Conservation (phyloP, 2,888 invertebrate genomes). For the Cheilosia vulpina region DNA sequence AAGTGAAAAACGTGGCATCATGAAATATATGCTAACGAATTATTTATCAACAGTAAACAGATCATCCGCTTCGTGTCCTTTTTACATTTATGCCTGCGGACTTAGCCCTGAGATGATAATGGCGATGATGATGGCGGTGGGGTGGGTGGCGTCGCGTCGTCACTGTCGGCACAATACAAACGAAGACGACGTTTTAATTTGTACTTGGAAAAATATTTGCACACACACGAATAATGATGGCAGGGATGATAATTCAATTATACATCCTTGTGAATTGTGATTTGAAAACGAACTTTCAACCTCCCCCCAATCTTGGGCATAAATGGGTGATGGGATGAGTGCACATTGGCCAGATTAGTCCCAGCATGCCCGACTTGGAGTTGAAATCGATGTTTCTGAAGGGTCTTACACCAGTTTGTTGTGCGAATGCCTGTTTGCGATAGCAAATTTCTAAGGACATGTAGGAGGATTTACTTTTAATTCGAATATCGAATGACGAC, state of each 20-base stretch:
- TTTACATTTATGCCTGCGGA: conserved; percentile 61
- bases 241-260: conserved; percentile 73
- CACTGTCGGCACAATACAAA: conserved; percentile 10
- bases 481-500: conserved; percentile 61
- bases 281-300: conserved; percentile 11
- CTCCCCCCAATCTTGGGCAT: conserved; percentile 3
- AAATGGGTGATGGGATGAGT: conserved; percentile 35
- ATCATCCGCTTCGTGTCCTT: conserved; percentile 64
- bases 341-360: conserved; percentile 59
- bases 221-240: conserved; percentile 61
- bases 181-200: conserved; percentile 64
- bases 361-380: conserved; percentile 15
- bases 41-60: conserved; percentile 74
- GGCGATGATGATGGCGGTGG: conserved; percentile 5
- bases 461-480: conserved; percentile 65
- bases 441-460: conserved; percentile 39
- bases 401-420: conserved; percentile 43
- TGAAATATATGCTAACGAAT: conserved; percentile 70
- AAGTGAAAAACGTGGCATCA: conserved; percentile 65
- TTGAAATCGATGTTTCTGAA: conserved; percentile 62
- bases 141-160: not conserved
- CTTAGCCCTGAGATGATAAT: conserved; percentile 33
- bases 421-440: conserved; percentile 38
- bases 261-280: conserved; percentile 38
- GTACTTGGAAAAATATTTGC: conserved; percentile 70